These are phyloP conservation scores for Caenorhabditis sp. DNA, from an alignment of 2,888 invertebrate species.

Conservation along the genomic window DNA sequence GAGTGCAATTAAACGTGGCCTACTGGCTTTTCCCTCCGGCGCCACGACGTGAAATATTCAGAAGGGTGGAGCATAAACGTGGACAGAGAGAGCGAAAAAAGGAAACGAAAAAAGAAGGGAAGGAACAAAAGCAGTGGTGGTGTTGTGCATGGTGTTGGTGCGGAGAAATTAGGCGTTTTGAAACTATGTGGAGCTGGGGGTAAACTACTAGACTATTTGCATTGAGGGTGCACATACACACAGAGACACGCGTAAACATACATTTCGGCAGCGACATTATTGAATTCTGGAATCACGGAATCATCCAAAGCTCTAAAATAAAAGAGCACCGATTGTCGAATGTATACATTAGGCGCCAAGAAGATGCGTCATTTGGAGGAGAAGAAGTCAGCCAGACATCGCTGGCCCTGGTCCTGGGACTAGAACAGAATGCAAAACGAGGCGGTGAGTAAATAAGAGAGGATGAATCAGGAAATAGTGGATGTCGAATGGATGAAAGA, in stretches of 20 bases:
- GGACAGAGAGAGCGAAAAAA: conserved; percentile 7
- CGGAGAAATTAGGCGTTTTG: conserved; percentile 15
- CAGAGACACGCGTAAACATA: conserved; percentile 40
- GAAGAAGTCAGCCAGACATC: conserved; percentile 10
- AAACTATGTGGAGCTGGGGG: conserved; percentile 10
- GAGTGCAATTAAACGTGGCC: conserved; percentile 1
- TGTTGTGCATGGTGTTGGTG: conserved; percentile 7
- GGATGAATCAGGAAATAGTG: conserved; percentile 31
- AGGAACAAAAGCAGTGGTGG: conserved; percentile 34
- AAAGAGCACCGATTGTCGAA: conserved; percentile 34
- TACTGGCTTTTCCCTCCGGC: not conserved
- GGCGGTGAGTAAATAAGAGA: conserved; percentile 27
- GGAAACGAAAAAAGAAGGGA: conserved; percentile 13
- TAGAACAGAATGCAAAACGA: conserved; percentile 15
- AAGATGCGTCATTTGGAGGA: conserved; percentile 31
- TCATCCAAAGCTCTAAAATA: conserved; percentile 49
- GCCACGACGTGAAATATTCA: conserved; percentile 14
- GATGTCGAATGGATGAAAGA: too few relatives aligned
- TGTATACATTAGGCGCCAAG: conserved; percentile 22
- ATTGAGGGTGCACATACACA: conserved; percentile 5
- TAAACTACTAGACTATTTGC: conserved; percentile 3
- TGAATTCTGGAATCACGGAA: conserved; percentile 54
- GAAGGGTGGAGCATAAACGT: conserved; percentile 20
- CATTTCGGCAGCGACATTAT: conserved; percentile 56
- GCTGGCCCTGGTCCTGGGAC: conserved; percentile 12